Evolutionary conservation across 2,797 vertebrate genomes (phyloP).

Genomic region (Gorsachius magnificus): DNA sequence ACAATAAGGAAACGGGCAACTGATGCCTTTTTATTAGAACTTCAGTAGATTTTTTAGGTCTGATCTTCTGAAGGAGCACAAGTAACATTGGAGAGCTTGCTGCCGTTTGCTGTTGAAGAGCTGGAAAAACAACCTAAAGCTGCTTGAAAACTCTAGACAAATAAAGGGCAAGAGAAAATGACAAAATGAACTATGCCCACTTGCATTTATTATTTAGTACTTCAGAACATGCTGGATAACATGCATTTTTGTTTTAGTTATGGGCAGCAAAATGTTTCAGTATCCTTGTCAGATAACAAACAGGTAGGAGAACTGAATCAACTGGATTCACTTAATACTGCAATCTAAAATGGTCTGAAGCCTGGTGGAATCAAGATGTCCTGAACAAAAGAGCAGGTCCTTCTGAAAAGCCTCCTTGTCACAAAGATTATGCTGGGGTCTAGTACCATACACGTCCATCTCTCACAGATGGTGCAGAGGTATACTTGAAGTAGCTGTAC

Average conservation of each 20-base stretch:
- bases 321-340: neutral
- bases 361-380: neutral
- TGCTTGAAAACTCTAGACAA: neutral
- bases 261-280: neutral
- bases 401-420: neutral
- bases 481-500: neutral
- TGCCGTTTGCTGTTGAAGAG: neutral
- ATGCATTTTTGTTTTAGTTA: neutral
- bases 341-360: neutral
- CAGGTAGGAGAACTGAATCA: neutral
- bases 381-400: neutral
- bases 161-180: neutral
- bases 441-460: neutral
- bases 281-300: neutral
- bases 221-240: neutral
- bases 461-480: neutral
- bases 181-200: neutral
- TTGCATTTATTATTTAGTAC: neutral
- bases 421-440: neutral
- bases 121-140: neutral
- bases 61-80: neutral
- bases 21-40: neutral
- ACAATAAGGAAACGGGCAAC: neutral
- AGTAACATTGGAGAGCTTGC: neutral
- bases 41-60: neutral